Percentiles rank a stretch among this genome's conserved stretches.
phyloP scores from a whole-genome alignment of 2,888 invertebrate genomes.

The Agrotis exclamationis region DNA sequence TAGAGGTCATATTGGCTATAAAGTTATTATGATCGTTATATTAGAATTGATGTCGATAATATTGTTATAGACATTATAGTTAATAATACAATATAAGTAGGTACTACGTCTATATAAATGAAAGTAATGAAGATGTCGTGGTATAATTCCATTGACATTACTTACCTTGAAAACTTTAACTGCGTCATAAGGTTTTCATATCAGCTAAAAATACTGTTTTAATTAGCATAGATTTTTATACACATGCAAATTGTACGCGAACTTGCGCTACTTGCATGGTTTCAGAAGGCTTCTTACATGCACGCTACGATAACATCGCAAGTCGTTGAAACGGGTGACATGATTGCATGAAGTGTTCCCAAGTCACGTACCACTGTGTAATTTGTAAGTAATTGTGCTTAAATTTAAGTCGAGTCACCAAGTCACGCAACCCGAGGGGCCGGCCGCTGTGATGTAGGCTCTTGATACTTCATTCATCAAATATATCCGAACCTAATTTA shows the following conservation, averaged over 20 bases:
- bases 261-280: slow-evolving; percentile 12
- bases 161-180: slow-evolving; percentile 9
- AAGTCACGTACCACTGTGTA: slow-evolving; percentile 79
- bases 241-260: background rate
- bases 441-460: slow-evolving; percentile 59
- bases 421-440: slow-evolving; percentile 70
- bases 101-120: slow-evolving; percentile 3
- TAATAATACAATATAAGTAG: slow-evolving; percentile 23
- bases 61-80: slow-evolving; percentile 19
- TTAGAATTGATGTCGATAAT: slow-evolving; percentile 7
- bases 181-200: background rate
- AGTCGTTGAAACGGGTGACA: slow-evolving; percentile 71
- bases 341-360: slow-evolving; percentile 75
- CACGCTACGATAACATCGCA: slow-evolving; percentile 64
- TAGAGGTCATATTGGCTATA: slow-evolving; percentile 33
- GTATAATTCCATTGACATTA: background rate
- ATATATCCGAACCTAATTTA: slow-evolving; percentile 87
- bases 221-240: background rate
- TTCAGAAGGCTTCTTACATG: slow-evolving; percentile 28
- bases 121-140: slow-evolving; percentile 3
- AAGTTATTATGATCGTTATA: slow-evolving; percentile 18
- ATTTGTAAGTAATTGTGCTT: slow-evolving; percentile 78
- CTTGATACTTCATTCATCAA: slow-evolving; percentile 78
- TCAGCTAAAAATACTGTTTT: slow-evolving; percentile 10
- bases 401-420: slow-evolving; percentile 69